Evolutionary conservation across 2,888 invertebrate species (phyloP).

Genomic region (Spilosoma lubricipeda): DNA sequence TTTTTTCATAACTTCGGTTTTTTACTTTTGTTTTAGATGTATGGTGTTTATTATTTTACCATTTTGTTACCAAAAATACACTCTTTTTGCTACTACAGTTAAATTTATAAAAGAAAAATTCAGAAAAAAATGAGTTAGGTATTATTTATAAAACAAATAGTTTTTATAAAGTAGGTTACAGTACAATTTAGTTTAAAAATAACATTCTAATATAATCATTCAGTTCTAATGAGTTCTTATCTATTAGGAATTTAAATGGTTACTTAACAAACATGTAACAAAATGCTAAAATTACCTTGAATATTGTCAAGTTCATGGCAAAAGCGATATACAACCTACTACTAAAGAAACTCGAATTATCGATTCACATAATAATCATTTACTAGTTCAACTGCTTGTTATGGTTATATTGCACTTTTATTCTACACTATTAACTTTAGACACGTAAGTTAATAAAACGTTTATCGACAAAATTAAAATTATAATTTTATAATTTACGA

Average conservation of each 20-base stretch:
- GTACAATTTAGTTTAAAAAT: neutral
- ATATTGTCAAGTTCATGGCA: slow-evolving; percentile 68
- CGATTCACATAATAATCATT: neutral
- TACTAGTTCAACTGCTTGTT: no score
- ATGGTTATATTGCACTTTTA: no score
- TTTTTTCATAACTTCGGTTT: neutral
- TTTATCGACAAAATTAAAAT: no score
- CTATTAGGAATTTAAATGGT: slow-evolving; percentile 16
- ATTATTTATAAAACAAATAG: neutral
- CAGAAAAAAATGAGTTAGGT: neutral
- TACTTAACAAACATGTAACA: slow-evolving; percentile 33
- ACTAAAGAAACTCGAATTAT: slow-evolving; percentile 39
- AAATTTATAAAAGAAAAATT: neutral
- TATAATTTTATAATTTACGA: neutral
- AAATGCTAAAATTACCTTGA: slow-evolving; percentile 61
- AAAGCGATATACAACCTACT: slow-evolving; percentile 27
- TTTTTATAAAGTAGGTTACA: neutral
- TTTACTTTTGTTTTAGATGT: neutral
- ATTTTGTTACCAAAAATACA: neutral
- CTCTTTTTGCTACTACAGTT: neutral
- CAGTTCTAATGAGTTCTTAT: slow-evolving; percentile 20
- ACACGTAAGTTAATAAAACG: neutral
- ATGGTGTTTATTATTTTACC: no score
- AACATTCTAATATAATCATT: neutral
- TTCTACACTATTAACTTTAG: neutral